Evolutionary conservation across 2,888 invertebrate species (phyloP).

Genomic region (Napeogenes sylphis): DNA sequence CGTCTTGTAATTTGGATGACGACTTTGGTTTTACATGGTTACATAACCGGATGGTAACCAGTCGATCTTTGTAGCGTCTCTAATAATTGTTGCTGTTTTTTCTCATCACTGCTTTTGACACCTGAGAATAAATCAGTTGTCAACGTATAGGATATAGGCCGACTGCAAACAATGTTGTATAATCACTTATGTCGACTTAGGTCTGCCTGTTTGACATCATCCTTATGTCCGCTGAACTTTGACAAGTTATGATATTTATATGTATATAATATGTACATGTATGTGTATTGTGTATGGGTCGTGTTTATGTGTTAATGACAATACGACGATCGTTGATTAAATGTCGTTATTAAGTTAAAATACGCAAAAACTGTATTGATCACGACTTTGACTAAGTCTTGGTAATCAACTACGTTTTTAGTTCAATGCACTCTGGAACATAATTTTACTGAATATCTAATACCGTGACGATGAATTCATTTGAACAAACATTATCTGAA

Average conservation of each 20-base stretch:
- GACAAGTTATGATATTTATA: conserved; percentile 35
- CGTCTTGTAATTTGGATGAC: conserved; percentile 37
- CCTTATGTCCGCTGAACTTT: conserved; percentile 50
- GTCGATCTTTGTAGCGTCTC: conserved; percentile 57
- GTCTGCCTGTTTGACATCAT: conserved; percentile 55
- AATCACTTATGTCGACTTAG: conserved; percentile 59
- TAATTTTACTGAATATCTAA: conserved; percentile 64
- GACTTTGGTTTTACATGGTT: conserved; percentile 50
- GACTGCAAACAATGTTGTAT: conserved; percentile 54
- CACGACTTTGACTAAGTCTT: conserved; percentile 62
- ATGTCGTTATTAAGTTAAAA: no score
- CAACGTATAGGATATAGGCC: conserved; percentile 60
- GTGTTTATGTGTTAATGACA: no score
- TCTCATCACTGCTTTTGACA: conserved; percentile 60
- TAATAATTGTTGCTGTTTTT: conserved; percentile 61
- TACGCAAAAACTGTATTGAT: conserved; percentile 43
- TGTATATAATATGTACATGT: conserved; percentile 20
- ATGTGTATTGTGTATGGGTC: conserved; percentile 24
- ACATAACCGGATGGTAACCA: conserved; percentile 57
- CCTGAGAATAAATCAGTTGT: conserved; percentile 74
- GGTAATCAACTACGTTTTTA: conserved; percentile 71
- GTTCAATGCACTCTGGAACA: conserved; percentile 74
- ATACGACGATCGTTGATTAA: no score
- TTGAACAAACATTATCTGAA: conserved; percentile 56
- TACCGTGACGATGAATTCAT: conserved; percentile 61